Base-by-base conservation (phyloP, 2,797 vertebrate species). In the Peromyscus aztecus region DNA sequence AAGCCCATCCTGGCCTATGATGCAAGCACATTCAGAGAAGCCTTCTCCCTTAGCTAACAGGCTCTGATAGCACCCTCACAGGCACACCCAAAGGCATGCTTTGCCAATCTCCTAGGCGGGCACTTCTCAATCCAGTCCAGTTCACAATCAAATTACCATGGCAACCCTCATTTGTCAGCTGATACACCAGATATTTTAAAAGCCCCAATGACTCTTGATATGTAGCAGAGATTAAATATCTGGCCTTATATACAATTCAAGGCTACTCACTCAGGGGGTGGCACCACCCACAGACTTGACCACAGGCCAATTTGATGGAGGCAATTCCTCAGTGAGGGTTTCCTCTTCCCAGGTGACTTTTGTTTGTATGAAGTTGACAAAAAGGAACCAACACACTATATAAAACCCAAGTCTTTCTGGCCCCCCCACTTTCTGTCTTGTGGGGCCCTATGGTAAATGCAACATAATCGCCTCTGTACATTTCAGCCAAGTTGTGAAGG, bases 141-240 rank as follows among this genome's bases (percentile, higher is more conserved):
- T 29, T 40, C 1, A 6, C 24, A 21, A 31, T 80, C 61, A 31
- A 19, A 90, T 78, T 65, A 40, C 75, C 75, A 65, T 37, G 11
- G 77, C 59, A 34, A 92, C 34, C n/a, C 31, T 71, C 57, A 2
- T 40, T 80, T 87, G 63, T 80, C 52, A 43, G 21, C 4, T 14
- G 55, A 92, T 73, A 69, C 63, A 89, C 73, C 6, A 43, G 40
- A 88, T 43, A 46, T 37, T 91, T 82, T 81, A 27, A 85, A 84
- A 86, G 24, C 1, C 7, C 27, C 14, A 59, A 2, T 67, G 61
- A 13, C 14, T 71, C 7, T 88, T 65, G 23, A 37, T 55, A 82
- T 34, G 9, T 49, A 29, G 65, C 19, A 37, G 23, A 21, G 23
- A 59, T 57, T 59, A 82, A 87, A 89, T 14, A 46, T n/a, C 49